phyloP scores from a whole-genome alignment of 1,140 invertebrate genomes.

The Eupeodes corollae region DNA sequence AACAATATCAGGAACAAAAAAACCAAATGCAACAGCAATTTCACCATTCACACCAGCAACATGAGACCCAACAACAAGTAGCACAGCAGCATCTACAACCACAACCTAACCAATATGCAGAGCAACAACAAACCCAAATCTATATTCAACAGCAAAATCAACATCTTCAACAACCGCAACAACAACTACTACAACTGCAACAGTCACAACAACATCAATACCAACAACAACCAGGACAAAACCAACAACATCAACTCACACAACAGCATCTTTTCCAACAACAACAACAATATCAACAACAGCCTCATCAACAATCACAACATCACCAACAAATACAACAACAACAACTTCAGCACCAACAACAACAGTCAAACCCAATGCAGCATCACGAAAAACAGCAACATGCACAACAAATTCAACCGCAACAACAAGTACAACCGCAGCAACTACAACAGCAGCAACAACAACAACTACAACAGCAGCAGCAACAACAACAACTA shows the following conservation, averaged over 20 bases:
- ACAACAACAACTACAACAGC: not conserved
- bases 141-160: conserved; percentile 15
- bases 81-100: conserved; percentile 5
- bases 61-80: conserved; percentile 15
- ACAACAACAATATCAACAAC: conserved; percentile 1
- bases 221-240: conserved; percentile 8
- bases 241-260: conserved; percentile 11
- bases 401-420: conserved; percentile 26
- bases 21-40: conserved; percentile 27
- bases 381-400: conserved; percentile 12
- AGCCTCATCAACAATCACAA: not conserved
- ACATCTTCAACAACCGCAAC: conserved; percentile 12
- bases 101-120: conserved; percentile 9
- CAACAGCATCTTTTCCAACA: conserved; percentile 5
- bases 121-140: conserved; percentile 14
- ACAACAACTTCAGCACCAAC: not conserved
- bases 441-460: conserved; percentile 29
- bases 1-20: conserved; percentile 38
- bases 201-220: conserved; percentile 9
- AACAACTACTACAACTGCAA: conserved; percentile 10
- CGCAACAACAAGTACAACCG: conserved; percentile 18
- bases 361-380: not conserved
- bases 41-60: conserved; percentile 24
- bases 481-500: conserved; percentile 22
- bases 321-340: conserved; percentile 6